phyloP scores from a whole-genome alignment of 2,888 invertebrate species.

The Lymantria dispar region DNA sequence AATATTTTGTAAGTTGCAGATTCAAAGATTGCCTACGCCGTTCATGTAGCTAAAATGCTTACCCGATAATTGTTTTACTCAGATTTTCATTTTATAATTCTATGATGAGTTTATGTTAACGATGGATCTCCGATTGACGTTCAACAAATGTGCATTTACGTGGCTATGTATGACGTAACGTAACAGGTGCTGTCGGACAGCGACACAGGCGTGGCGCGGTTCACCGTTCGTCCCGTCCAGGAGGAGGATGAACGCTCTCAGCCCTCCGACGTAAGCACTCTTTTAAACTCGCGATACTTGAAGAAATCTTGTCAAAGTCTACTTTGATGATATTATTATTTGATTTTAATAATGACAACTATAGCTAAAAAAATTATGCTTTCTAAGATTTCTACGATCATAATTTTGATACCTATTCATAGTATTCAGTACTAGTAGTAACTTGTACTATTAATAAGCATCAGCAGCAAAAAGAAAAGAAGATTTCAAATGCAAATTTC shows the following conservation, averaged over 20 bases:
- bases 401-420: not conserved
- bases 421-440: not conserved
- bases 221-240: conserved; percentile 86
- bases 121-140: conserved; percentile 16
- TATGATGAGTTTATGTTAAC: not conserved
- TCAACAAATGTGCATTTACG: conserved; percentile 23
- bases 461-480: not conserved
- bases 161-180: conserved; percentile 40
- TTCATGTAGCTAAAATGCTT: no score
- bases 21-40: no score
- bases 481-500: not conserved
- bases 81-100: no score
- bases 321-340: not conserved
- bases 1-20: no score
- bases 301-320: conserved; percentile 2
- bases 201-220: conserved; percentile 80
- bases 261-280: conserved; percentile 73
- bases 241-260: conserved; percentile 85
- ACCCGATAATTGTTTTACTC: no score
- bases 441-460: no score
- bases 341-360: not conserved
- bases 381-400: not conserved
- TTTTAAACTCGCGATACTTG: conserved; percentile 6
- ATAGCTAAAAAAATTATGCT: not conserved
- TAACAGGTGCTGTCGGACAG: conserved; percentile 78